Evolutionary conservation across 2,888 invertebrate species (phyloP), one percentile per base, ranked within the genome.

Genomic region (Hedychridium roseum): DNA sequence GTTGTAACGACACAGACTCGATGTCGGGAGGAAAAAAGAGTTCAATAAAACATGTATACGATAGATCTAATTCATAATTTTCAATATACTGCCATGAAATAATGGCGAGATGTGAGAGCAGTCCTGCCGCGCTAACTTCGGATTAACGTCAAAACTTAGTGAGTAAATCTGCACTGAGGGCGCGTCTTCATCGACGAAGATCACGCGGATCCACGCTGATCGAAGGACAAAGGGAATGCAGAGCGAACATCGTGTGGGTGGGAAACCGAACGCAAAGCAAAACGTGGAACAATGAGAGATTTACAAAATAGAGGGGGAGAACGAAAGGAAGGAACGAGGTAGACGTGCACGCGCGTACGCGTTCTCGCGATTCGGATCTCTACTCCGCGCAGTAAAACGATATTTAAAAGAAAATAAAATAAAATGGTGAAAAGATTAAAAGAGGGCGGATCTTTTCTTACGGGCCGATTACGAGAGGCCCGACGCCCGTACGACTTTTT

Each of bases 351-450:
- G 62, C 51, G 59, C 54, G 52, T n/a, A n/a, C 50, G 55, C 53
- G 50, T 49, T 54, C 59, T 64, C 64, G 68, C 60, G 64, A 60
- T 62, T 68, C 69, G 68, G 63, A 65, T 67, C 57, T 57, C 53
- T 58, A 55, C 58, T 44, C 54, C 57, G 36, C 18, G 54, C 50
- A 41, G 47, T 58, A 40, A 21, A 37, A 45, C 23, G 21, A 5
- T 5, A 23, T 23, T 5, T 9, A 9, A 36, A 20, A 14, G 21
- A 21, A 21, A 21, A 21, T 35, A 42, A 35, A 5, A 38, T 35
- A 45, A 41, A 32, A 43, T 17, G 27, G 45, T 23, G 5, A 6
- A 23, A 23, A 23, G 9, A 5, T 6, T 6, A 23, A 6, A 31
- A 31, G 6, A 7, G 4, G 12, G 15, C 15, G 31, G 15, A 35